A percentile compares a stretch with the other conserved stretches of the same genome.
These are phyloP conservation scores for Pteronotus mesoamericanus DNA, from an alignment of 2,797 vertebrate genomes.

Conservation along the genomic window DNA sequence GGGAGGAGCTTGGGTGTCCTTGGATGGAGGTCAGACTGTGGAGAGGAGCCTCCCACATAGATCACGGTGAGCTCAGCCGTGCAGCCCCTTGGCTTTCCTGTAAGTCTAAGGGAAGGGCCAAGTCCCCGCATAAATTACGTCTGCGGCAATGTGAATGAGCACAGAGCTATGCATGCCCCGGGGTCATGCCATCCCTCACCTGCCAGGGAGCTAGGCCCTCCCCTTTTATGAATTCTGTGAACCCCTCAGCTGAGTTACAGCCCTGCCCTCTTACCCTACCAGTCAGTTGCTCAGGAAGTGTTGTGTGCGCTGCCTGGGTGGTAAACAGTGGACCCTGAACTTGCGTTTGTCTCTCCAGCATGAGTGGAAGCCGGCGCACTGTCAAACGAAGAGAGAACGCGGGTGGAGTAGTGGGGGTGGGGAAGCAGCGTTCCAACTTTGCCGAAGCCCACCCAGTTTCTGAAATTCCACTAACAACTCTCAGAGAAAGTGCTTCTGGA, in stretches of 20 bases:
- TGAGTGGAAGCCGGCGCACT: not conserved
- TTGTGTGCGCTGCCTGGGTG: not conserved
- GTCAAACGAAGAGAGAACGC: not conserved
- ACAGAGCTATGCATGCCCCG: not conserved
- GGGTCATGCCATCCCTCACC: not conserved
- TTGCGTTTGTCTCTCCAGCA: not conserved
- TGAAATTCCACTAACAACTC: constrained; percentile 25
- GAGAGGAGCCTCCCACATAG: not conserved
- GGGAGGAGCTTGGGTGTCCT: not conserved
- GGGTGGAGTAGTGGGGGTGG: accelerated
- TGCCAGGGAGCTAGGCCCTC: not conserved
- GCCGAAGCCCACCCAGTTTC: not conserved
- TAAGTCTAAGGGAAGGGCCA: constrained; percentile 16
- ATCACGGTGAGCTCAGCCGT: not conserved
- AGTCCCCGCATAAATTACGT: not conserved
- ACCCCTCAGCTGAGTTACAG: not conserved
- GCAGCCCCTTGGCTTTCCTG: not conserved
- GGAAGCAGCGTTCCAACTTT: not conserved
- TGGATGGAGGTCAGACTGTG: not conserved
- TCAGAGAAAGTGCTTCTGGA: constrained; percentile 43
- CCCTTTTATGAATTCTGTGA: not conserved
- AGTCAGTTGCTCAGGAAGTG: not conserved
- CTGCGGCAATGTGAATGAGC: not conserved
- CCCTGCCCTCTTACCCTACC: not conserved
- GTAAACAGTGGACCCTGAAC: not conserved